Conservation (phyloP, 2,797 vertebrate genomes). For the Leptoclinus maculatus region DNA sequence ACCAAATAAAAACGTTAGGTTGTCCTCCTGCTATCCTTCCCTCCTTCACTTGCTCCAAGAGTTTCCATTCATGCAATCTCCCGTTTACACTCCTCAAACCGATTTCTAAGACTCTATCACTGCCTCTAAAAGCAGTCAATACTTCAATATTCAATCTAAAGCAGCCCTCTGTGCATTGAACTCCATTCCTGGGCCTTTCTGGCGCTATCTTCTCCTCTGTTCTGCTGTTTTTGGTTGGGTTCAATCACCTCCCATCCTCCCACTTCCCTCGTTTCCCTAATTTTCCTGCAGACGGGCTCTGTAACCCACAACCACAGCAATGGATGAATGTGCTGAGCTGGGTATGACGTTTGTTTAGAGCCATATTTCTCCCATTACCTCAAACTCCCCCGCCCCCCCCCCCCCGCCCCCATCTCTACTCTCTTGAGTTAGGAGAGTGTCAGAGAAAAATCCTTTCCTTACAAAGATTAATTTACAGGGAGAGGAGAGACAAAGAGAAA, state of each 20-base stretch:
- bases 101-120: slow-evolving; percentile 39
- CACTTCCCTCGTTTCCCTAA: slow-evolving; percentile 31
- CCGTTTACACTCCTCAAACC: slow-evolving; percentile 36
- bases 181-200: slow-evolving; percentile 14
- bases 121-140: slow-evolving; percentile 18
- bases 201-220: slow-evolving; percentile 30
- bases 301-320: slow-evolving; percentile 71
- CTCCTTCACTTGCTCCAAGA: slow-evolving; percentile 46
- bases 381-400: not conserved
- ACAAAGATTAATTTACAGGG: slow-evolving; percentile 34
- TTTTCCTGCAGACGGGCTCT: slow-evolving; percentile 47
- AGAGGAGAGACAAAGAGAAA: slow-evolving; percentile 9
- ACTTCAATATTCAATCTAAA: slow-evolving; percentile 41
- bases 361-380: slow-evolving; percentile 65
- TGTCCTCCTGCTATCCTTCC: not conserved
- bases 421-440: slow-evolving; percentile 25
- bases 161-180: slow-evolving; percentile 28
- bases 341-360: slow-evolving; percentile 57
- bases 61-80: slow-evolving; percentile 66
- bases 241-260: slow-evolving; percentile 28
- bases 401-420: not conserved
- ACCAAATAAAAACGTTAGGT: not conserved
- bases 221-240: slow-evolving; percentile 39
- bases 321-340: slow-evolving; percentile 75
- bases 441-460: slow-evolving; percentile 41